Conservation (phyloP, 2,888 invertebrate genomes). For the Drymonia ruficornis region DNA sequence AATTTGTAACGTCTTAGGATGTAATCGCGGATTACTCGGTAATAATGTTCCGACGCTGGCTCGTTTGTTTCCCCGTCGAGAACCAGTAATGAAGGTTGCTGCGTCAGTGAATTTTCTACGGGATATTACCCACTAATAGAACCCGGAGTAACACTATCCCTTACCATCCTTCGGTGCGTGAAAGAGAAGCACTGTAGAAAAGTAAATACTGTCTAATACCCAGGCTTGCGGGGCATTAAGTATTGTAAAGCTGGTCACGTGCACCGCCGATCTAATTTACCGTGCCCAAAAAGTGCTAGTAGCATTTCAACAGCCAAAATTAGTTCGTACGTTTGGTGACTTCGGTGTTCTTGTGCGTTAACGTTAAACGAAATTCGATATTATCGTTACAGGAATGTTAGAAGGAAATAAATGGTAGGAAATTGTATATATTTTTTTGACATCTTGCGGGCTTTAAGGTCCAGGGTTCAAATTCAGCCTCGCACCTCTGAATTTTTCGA, state of each 20-base stretch:
- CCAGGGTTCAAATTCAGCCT: too few relatives aligned
- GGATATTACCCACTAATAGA: conserved; percentile 42
- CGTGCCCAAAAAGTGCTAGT: conserved; percentile 68
- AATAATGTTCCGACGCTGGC: conserved; percentile 49
- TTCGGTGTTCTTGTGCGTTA: conserved; percentile 22
- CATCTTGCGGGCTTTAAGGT: too few relatives aligned
- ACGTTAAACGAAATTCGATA: background rate
- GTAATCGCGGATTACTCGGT: conserved; percentile 53
- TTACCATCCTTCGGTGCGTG: conserved; percentile 23
- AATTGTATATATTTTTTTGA: background rate
- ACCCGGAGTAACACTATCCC: conserved; percentile 25
- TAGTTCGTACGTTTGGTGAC: conserved; percentile 55
- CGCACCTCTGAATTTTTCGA: too few relatives aligned
- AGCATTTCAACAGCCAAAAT: conserved; percentile 62
- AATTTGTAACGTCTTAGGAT: conserved; percentile 52
- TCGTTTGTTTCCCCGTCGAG: conserved; percentile 54
- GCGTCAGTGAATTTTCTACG: conserved; percentile 51
- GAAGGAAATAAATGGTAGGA: background rate
- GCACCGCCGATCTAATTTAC: conserved; percentile 69
- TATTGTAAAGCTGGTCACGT: conserved; percentile 70
- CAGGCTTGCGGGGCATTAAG: conserved; percentile 45
- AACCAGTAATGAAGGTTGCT: conserved; percentile 56
- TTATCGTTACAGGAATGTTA: background rate
- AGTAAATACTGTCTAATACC: conserved; percentile 57
- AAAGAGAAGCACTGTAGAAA: conserved; percentile 37